Evolutionary conservation across 2,113 vertebrate genomes (phyloP).

Genomic region (Mormyrus iriodes): DNA sequence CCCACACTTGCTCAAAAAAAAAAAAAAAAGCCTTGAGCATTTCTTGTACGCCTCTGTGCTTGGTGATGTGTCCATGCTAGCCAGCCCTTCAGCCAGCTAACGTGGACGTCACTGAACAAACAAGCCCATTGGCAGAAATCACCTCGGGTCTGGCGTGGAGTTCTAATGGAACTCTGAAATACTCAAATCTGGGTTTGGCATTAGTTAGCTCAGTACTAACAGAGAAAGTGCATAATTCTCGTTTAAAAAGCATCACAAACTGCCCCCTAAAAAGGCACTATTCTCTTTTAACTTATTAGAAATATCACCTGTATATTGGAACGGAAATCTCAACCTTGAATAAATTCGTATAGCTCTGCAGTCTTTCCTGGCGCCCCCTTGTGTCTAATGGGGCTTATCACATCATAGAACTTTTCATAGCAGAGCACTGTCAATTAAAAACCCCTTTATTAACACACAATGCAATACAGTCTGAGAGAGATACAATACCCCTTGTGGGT

Average conservation of each 20-base stretch:
- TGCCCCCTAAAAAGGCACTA: not conserved
- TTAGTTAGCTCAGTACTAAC: not conserved
- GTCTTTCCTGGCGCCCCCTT: constrained; percentile 4
- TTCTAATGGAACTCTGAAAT: not conserved
- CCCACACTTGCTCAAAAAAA: not conserved
- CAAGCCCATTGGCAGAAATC: not conserved
- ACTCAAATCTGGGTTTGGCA: not conserved
- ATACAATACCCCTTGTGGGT: not conserved
- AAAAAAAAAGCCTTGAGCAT: not conserved
- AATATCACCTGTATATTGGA: not conserved
- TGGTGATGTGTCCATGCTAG: not conserved
- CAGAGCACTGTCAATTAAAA: not conserved
- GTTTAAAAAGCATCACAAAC: not conserved
- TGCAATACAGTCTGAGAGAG: not conserved
- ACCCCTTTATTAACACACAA: not conserved
- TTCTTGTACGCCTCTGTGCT: not conserved
- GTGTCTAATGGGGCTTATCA: not conserved
- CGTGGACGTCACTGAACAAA: not conserved
- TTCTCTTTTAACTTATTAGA: not conserved
- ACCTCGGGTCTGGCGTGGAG: not conserved
- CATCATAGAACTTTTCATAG: not conserved
- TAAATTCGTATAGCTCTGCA: not conserved
- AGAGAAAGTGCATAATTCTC: not conserved
- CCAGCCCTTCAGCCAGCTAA: not conserved
- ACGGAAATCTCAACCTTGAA: not conserved